Evolutionary conservation across 2,797 vertebrate species (phyloP).

Genomic region (Gallinago nigripennis): DNA sequence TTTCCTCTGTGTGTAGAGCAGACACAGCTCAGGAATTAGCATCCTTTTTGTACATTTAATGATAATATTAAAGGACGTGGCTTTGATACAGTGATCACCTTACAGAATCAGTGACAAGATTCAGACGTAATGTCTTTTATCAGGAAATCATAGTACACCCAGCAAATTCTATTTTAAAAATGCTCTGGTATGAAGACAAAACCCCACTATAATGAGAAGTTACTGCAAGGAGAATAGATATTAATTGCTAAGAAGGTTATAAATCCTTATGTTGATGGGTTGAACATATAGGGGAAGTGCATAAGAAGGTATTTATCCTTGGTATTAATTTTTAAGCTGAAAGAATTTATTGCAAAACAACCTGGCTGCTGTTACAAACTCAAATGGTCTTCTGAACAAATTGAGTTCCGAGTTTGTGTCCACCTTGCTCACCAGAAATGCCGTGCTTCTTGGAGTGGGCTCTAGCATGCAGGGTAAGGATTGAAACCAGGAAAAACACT

Average conservation of each 20-base stretch:
- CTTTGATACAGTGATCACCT: neutral
- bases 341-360: conserved; percentile 4
- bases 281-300: neutral
- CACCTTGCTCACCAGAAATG: neutral
- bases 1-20: neutral
- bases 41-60: neutral
- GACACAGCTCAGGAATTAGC: neutral
- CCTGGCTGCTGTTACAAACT: neutral
- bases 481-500: neutral
- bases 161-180: neutral
- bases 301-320: conserved; percentile 26
- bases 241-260: conserved; percentile 46
- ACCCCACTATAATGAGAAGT: neutral
- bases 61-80: neutral
- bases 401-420: neutral
- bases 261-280: conserved; percentile 7
- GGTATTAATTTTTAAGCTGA: conserved; percentile 19
- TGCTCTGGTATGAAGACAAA: neutral
- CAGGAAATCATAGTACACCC: neutral
- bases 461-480: neutral
- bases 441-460: neutral
- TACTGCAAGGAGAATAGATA: conserved; percentile 14
- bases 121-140: neutral
- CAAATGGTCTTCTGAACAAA: neutral
- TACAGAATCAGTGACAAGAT: neutral